Conservation (phyloP, 2,113 vertebrate genomes). For the Bucco capensis region DNA sequence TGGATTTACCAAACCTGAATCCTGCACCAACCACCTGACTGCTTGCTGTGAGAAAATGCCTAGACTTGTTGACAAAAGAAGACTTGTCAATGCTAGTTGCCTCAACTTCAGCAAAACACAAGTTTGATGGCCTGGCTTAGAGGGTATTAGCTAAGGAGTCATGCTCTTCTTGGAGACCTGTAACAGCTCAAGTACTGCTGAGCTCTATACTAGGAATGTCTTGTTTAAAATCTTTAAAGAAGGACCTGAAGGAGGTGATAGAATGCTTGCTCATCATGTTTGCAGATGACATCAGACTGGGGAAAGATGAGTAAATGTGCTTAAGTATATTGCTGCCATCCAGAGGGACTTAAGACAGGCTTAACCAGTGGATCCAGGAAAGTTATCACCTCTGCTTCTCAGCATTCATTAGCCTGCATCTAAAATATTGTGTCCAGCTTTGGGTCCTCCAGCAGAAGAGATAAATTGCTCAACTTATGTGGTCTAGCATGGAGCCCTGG, state of each 20-base stretch:
- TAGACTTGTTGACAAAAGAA: background rate
- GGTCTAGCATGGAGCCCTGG: background rate
- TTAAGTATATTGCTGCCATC: background rate
- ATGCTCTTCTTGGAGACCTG: background rate
- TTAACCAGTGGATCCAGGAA: background rate
- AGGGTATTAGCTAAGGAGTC: background rate
- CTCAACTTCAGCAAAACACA: background rate
- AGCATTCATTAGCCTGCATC: background rate
- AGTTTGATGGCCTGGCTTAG: background rate
- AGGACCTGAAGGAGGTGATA: background rate
- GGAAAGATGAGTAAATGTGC: background rate
- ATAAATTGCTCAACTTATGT: background rate
- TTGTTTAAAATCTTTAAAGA: background rate
- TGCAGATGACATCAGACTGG: background rate
- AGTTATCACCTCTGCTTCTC: background rate
- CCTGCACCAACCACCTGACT: background rate
- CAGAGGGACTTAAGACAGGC: background rate
- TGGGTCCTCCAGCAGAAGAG: background rate
- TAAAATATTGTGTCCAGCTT: background rate
- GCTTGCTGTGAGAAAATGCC: background rate
- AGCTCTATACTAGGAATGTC: background rate
- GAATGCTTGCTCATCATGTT: background rate
- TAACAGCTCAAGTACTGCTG: background rate
- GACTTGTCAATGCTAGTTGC: background rate
- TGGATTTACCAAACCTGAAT: background rate